Evolutionary conservation across 2,888 invertebrate genomes (phyloP).

Genomic region (Chrysomela aeneicollis): DNA sequence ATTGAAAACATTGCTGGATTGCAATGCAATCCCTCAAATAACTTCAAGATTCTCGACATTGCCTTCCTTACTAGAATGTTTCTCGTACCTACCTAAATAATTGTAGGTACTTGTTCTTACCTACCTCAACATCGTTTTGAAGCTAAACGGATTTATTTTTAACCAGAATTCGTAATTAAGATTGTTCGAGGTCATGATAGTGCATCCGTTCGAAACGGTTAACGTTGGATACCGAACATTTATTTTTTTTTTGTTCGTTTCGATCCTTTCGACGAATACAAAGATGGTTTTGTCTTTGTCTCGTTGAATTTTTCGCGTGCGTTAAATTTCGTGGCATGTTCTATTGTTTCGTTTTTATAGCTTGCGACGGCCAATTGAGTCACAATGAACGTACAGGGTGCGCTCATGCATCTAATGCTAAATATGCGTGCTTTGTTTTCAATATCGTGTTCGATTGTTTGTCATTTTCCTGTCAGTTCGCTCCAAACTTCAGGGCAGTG

Average conservation of each 20-base stretch:
- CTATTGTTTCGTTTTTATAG: conserved; percentile 31
- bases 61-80: too few species aligned
- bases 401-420: too few species aligned
- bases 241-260: conserved; percentile 23
- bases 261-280: conserved; percentile 26
- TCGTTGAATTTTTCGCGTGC: conserved; percentile 35
- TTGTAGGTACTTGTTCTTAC: neutral
- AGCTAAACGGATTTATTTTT: neutral
- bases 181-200: neutral
- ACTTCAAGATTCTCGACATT: too few species aligned
- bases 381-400: neutral
- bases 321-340: conserved; percentile 34
- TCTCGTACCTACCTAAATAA: too few species aligned
- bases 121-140: neutral
- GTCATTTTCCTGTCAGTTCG: too few species aligned
- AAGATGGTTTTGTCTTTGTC: conserved; percentile 34
- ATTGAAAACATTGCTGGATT: too few species aligned
- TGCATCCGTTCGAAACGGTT: conserved; percentile 1
- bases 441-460: too few species aligned
- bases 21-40: too few species aligned
- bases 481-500: too few species aligned
- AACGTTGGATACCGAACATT: neutral
- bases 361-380: neutral
- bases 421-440: too few species aligned
- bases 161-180: conserved; percentile 5